Conservation (phyloP, 2,797 vertebrate genomes). For the Graptemys geographica region DNA sequence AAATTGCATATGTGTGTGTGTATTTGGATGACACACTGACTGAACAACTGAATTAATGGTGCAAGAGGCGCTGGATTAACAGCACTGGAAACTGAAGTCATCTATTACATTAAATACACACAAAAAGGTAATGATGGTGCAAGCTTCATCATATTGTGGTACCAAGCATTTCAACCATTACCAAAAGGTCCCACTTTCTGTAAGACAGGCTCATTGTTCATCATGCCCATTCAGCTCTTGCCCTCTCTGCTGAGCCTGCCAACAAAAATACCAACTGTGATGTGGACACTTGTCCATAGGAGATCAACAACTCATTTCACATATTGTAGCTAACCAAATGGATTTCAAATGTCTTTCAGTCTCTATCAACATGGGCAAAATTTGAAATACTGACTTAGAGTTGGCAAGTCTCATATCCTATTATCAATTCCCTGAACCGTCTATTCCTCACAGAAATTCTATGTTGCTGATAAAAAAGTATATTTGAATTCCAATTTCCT, state of each 20-base stretch:
- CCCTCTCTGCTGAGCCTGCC: neutral
- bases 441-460: constrained; percentile 41
- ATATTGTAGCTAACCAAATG: neutral
- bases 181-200: neutral
- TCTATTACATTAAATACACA: constrained; percentile 26
- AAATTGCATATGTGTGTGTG: neutral
- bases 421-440: constrained; percentile 36
- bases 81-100: neutral
- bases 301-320: neutral
- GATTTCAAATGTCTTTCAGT: neutral
- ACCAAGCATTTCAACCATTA: neutral
- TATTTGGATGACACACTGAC: neutral
- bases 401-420: constrained; percentile 26
- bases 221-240: neutral
- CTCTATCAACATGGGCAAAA: constrained; percentile 1
- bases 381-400: neutral
- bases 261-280: constrained; percentile 1
- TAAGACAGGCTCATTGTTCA: neutral
- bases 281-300: neutral
- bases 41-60: neutral
- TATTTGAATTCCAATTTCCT: constrained; percentile 45
- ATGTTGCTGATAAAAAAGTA: neutral
- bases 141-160: neutral
- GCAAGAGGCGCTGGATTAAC: neutral
- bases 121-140: neutral